phyloP scores from a whole-genome alignment of 2,888 invertebrate genomes.

The Drosophila barbarae region DNA sequence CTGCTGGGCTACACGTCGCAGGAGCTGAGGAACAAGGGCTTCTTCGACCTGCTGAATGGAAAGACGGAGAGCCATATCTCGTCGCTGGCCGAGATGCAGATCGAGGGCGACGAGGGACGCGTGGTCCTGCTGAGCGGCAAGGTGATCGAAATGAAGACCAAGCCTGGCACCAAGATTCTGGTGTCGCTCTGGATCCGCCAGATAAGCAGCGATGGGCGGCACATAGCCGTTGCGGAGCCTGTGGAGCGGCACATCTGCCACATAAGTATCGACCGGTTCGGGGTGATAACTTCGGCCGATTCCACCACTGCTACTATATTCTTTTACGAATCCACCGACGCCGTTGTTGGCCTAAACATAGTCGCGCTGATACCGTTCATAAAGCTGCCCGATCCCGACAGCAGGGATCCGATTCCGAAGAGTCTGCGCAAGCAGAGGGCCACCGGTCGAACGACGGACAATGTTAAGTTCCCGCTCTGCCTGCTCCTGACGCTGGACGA shows the following conservation, averaged over 20 bases:
- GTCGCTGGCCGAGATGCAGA: conserved; percentile 81
- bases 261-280: conserved; percentile 65
- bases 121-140: conserved; percentile 84
- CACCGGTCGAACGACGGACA: conserved; percentile 84
- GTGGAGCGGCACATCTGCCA: conserved; percentile 80
- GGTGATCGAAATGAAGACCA: conserved; percentile 83
- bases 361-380: conserved; percentile 81
- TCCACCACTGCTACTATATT: conserved; percentile 81
- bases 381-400: conserved; percentile 79
- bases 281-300: conserved; percentile 65
- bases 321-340: conserved; percentile 81
- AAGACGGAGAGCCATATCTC: conserved; percentile 81
- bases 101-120: conserved; percentile 82
- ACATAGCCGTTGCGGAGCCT: conserved; percentile 84
- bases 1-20: conserved; percentile 82
- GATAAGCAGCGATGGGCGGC: conserved; percentile 82
- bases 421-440: conserved; percentile 83
- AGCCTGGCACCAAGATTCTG: conserved; percentile 82
- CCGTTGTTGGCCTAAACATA: conserved; percentile 81
- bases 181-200: conserved; percentile 85
- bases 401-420: conserved; percentile 61
- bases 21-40: conserved; percentile 77
- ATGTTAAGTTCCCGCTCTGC: conserved; percentile 83
- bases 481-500: conserved; percentile 80
- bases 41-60: conserved; percentile 81